These are phyloP conservation scores for Leucania comma DNA, from an alignment of 2,888 invertebrate species.

Conservation along the genomic window DNA sequence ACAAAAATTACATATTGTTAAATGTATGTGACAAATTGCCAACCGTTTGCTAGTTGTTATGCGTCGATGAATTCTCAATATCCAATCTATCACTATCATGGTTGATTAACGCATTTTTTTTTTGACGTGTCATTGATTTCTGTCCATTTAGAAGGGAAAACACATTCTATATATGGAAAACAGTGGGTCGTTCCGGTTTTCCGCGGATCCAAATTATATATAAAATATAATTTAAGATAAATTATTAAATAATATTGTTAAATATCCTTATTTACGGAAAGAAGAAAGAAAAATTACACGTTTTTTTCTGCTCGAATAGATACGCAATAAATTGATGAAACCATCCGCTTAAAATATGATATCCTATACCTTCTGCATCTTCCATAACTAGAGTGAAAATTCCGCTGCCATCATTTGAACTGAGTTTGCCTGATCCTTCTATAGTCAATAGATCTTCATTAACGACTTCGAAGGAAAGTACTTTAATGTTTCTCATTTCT, in stretches of 20 bases:
- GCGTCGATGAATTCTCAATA: neutral
- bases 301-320: too few relatives aligned
- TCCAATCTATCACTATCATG: too few relatives aligned
- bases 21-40: neutral
- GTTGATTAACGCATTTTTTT: neutral
- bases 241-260: too few relatives aligned
- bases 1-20: neutral
- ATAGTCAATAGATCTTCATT: conserved; percentile 74
- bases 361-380: conserved; percentile 68
- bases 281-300: too few relatives aligned
- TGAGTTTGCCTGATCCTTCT: conserved; percentile 75
- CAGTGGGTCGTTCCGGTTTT: too few relatives aligned
- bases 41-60: neutral
- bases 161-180: neutral
- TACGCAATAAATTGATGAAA: too few relatives aligned
- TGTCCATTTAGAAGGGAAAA: neutral
- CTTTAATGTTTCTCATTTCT: conserved; percentile 68
- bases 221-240: too few relatives aligned
- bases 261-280: too few relatives aligned
- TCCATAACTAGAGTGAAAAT: conserved; percentile 74
- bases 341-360: neutral
- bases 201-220: too few relatives aligned
- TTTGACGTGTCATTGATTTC: neutral
- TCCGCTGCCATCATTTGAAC: conserved; percentile 75
- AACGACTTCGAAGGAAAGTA: conserved; percentile 82